Evolutionary conservation across 1,140 invertebrate species (phyloP).

Genomic region (Eueides isabella): DNA sequence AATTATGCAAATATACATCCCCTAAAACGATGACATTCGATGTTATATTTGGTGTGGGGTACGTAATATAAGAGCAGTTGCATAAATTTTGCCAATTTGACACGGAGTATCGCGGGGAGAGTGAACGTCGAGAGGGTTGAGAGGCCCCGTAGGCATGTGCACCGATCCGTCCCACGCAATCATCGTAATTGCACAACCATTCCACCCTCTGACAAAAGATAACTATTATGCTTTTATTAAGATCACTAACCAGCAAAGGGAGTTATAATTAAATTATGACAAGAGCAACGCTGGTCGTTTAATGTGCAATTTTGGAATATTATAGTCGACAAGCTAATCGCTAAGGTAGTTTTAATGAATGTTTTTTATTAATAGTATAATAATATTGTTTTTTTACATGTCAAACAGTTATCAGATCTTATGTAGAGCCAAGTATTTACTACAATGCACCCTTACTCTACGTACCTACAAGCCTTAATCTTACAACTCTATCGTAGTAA

Average conservation of each 20-base stretch:
- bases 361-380: no score
- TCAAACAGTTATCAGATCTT: no score
- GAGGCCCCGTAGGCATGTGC: slow-evolving; percentile 35
- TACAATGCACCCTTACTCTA: no score
- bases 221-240: slow-evolving; percentile 79
- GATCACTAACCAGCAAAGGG: slow-evolving; percentile 68
- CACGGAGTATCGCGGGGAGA: slow-evolving; percentile 53
- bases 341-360: background rate
- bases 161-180: slow-evolving; percentile 51
- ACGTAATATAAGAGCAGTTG: slow-evolving; percentile 59
- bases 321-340: background rate
- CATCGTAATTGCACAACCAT: slow-evolving; percentile 68
- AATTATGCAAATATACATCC: slow-evolving; percentile 59
- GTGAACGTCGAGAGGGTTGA: slow-evolving; percentile 24
- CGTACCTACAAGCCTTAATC: no score
- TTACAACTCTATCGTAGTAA: no score
- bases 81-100: slow-evolving; percentile 79
- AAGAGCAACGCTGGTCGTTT: slow-evolving; percentile 11
- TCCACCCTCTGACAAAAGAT: slow-evolving; percentile 64
- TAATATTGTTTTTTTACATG: no score
- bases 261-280: slow-evolving; percentile 74
- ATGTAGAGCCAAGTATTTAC: no score
- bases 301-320: background rate
- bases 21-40: slow-evolving; percentile 74
- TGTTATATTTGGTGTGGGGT: slow-evolving; percentile 58